phyloP scores from a whole-genome alignment of 2,797 vertebrate genomes.

The Pogoniulus pusillus region DNA sequence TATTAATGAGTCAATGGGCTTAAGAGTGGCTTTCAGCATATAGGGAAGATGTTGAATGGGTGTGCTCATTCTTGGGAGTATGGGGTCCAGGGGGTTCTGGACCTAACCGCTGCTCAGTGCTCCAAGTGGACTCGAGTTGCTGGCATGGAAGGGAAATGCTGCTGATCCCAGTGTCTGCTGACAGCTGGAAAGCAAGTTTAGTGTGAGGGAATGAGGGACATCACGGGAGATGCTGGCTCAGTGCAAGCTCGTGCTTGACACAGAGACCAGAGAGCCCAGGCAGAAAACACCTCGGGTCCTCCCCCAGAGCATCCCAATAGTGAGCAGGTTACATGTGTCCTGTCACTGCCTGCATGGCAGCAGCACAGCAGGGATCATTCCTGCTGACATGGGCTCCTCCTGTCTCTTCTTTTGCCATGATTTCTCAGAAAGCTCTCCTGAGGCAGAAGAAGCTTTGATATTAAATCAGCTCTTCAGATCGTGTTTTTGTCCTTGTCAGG shows the following conservation, averaged over 20 bases:
- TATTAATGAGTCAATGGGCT: neutral
- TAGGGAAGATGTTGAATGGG: neutral
- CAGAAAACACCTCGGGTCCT: neutral
- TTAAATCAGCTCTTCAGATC: neutral
- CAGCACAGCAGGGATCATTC: accelerated
- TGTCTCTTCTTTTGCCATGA: neutral
- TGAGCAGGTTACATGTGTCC: neutral
- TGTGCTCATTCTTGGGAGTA: neutral
- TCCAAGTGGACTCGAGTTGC: neutral
- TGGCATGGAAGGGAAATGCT: neutral
- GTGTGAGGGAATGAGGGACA: neutral
- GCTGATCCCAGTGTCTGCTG: neutral
- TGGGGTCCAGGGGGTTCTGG: neutral
- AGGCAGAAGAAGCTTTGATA: neutral
- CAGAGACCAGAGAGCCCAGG: neutral
- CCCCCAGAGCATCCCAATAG: neutral
- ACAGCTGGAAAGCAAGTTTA: neutral
- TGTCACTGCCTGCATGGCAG: neutral
- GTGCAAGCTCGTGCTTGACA: accelerated
- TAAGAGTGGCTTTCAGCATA: neutral
- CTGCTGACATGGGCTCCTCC: neutral
- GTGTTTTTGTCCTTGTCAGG: neutral
- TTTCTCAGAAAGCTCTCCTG: neutral
- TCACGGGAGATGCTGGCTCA: neutral
- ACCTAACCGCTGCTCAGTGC: accelerated